These are phyloP conservation scores for Archips xylosteana DNA, from an alignment of 2,888 invertebrate species.

Conservation along the genomic window DNA sequence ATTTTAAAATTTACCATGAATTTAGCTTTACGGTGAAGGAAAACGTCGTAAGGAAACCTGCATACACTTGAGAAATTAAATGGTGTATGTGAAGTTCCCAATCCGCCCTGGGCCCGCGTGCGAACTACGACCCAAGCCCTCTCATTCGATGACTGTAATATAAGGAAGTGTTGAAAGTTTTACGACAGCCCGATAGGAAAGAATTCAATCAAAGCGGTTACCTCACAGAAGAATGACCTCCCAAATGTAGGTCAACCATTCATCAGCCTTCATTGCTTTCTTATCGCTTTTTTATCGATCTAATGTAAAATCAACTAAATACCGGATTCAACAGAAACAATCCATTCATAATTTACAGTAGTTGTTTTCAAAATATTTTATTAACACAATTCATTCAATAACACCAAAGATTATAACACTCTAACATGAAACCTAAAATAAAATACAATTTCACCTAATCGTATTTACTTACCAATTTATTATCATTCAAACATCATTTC, in stretches of 20 bases:
- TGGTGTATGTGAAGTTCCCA: too few relatives aligned
- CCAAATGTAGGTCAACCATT: conserved; percentile 30
- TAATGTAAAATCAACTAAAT: conserved; percentile 26
- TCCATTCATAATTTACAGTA: conserved; percentile 78
- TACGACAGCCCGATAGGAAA: background rate
- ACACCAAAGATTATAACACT: conserved; percentile 87
- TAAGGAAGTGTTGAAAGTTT: background rate
- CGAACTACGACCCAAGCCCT: too few relatives aligned
- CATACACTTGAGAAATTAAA: too few relatives aligned
- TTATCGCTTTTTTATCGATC: conserved; percentile 33
- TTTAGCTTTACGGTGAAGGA: too few relatives aligned
- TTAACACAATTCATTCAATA: conserved; percentile 87
- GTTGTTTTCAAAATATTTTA: conserved; percentile 85
- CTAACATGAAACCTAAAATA: conserved; percentile 86
- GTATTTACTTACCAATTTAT: conserved; percentile 83
- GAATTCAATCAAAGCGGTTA: conserved; percentile 10
- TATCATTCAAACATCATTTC: conserved; percentile 85
- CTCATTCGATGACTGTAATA: too few relatives aligned
- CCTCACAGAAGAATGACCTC: conserved; percentile 8
- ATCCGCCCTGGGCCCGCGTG: too few relatives aligned
- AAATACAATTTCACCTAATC: conserved; percentile 82
- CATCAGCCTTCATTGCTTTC: conserved; percentile 19
- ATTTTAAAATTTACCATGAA: too few relatives aligned
- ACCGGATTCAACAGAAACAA: conserved; percentile 68
- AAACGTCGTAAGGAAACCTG: too few relatives aligned